Evolutionary conservation across 2,797 vertebrate species (phyloP), one percentile per base, ranked within the genome.

Genomic region (Melanotaenia trifasciata): DNA sequence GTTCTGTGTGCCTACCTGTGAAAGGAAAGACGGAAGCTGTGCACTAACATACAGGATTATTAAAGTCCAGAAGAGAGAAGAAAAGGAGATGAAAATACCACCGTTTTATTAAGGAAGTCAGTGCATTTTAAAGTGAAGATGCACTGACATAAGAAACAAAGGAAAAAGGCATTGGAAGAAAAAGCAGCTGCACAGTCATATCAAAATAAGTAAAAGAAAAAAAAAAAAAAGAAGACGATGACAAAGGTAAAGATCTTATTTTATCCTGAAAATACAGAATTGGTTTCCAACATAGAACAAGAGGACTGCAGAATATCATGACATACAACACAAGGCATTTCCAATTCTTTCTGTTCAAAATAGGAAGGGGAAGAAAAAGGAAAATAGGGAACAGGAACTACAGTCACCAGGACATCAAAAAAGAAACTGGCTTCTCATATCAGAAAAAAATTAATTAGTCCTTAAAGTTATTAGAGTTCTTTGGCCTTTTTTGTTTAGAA

Each of bases 401-500:
- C 18, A 63, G 33, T 30, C 60, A 24, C 35, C 36, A 64, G 58
- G 30, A 76, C 60, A 62, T 64, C 22, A 67, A 61, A 58, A 60
- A 13, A 53, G 32, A 63, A 60, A 43, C 36, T 54, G 60, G 9
- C 50, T 72, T 76, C 35, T 13, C 3, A n/a, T 67, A 53, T 70
- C 62, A 54, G 13, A 66, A 57, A 63, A 63, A 70, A 68, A 56
- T 56, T 20, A 47, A 66, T 16, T 72, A 63, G 51, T 62, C 70
- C 78, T 83, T 66, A 58, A 81, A 83, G 77, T 80, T 73, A 62
- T 58, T 14, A 64, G 24, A 77, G 74, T 69, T 81, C 20, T 43
- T 67, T 76, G 58, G 30, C 70, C 66, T 57, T 54, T 73, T 70
- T 11, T 16, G 60, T 67, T 84, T 69, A 80, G 76, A 54, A 79